Base-by-base conservation (phyloP, 2,888 invertebrate genomes). In the Pristionchus arcanus region DNA sequence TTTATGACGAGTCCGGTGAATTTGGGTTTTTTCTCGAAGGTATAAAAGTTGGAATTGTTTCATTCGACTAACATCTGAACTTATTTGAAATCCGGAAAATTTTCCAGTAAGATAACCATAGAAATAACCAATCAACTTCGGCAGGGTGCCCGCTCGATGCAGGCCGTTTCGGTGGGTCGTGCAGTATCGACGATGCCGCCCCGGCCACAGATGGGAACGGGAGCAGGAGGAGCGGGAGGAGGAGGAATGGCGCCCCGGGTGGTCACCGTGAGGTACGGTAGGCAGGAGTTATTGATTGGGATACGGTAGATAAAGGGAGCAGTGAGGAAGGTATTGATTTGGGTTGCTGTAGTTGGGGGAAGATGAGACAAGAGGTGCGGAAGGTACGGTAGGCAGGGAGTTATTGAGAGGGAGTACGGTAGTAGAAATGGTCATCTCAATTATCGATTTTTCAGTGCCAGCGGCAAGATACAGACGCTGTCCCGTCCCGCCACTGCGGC, bases 401-500 rank as follows among this genome's bases (percentile, higher is more conserved):
- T 68, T 15, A 25, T 3, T 3, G 25, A 25, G 5, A 28, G 68
- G n/a, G 68, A 28, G 2, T n/a, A 68, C 25, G 68, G 28, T 15
- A 28, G n/a, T 3, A 28, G 71, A 13, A 16, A 34, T 34, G n/a
- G 28, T 0, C 11, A n/a, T 42, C 11, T 28, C 42, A 85, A 31
- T 59, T 25, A 85, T 55, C 21, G 49, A 84, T 42, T 42, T 87
- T 87, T 0, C 87, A 87, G 87, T 28, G n/a, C 66, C 21, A 37
- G 49, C n/a, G 87, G 87, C 87, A 87, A 66, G 68, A 25, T 87
- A 9, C 87, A 87, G 87, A 16, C 86, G 63, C 66, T 86, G 21
- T 37, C 63, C 3, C 34, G 86, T 28, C 28, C 81, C 83, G 25
- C 31, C 77, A 11, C 77, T 1, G 0, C 77, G 28, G 25, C 59